A percentile compares a stretch with the other conserved stretches of the same genome.
phyloP scores from a whole-genome alignment of 2,113 vertebrate species.

The Phyllostomus discolor region DNA sequence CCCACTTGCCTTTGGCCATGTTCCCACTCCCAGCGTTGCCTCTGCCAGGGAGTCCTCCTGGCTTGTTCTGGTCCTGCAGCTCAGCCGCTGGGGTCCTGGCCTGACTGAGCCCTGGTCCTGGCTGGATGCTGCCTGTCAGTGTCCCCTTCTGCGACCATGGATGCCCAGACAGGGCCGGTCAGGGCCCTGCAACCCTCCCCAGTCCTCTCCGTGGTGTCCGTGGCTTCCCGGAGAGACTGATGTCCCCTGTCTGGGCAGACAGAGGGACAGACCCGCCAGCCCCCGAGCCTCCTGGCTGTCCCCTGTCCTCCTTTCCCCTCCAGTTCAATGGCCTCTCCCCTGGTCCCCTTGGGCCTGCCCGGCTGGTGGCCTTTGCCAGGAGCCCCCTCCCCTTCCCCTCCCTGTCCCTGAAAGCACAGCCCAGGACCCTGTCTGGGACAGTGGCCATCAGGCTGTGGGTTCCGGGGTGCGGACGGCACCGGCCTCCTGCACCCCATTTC shows the following conservation, averaged over 20 bases:
- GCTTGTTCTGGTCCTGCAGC: neutral
- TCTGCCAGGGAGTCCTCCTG: neutral
- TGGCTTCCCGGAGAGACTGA: neutral
- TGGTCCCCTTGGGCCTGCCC: neutral
- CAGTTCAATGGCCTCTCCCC: neutral
- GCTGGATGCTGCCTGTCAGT: neutral
- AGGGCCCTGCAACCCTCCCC: neutral
- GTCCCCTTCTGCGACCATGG: rapidly evolving
- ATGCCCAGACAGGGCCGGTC: neutral
- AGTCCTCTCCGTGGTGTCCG: neutral
- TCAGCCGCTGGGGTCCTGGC: neutral
- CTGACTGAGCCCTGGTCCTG: rapidly evolving
- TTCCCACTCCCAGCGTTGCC: neutral
- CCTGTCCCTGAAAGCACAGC: neutral
- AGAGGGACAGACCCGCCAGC: neutral
- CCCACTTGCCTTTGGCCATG: neutral
- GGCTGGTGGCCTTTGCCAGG: neutral
- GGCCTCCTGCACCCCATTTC: neutral
- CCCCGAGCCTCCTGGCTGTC: neutral
- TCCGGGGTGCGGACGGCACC: neutral
- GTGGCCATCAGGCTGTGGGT: neutral
- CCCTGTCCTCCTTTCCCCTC: neutral
- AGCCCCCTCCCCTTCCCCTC: no score
- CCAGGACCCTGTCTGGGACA: neutral
- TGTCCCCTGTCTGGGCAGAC: rapidly evolving